These are phyloP conservation scores for Cylloceria caligata DNA, from an alignment of 2,888 invertebrate species.

Conservation along the genomic window DNA sequence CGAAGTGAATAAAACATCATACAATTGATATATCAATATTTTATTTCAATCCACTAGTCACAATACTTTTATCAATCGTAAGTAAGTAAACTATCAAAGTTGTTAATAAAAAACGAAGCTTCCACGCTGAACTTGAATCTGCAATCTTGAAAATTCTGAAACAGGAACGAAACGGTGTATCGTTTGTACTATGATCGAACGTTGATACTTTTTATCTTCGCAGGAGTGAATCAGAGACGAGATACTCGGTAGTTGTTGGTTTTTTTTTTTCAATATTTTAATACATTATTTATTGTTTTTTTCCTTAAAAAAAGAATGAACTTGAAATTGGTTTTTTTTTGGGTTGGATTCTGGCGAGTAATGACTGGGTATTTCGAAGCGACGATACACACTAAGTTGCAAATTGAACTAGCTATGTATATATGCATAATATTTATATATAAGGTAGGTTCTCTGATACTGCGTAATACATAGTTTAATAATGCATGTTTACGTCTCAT, in stretches of 20 bases:
- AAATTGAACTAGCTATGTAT: constrained; percentile 82
- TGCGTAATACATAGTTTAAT: constrained; percentile 78
- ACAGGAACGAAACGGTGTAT: constrained; percentile 17
- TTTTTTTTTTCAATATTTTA: constrained; percentile 74
- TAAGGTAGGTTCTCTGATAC: constrained; percentile 81
- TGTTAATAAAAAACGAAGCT: constrained; percentile 2
- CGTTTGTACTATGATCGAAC: neutral
- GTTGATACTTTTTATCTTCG: neutral
- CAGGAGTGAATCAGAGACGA: constrained; percentile 35
- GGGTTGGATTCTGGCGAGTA: constrained; percentile 82
- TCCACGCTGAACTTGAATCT: constrained; percentile 22
- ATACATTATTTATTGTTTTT: constrained; percentile 83
- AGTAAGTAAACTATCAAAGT: constrained; percentile 1
- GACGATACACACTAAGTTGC: constrained; percentile 84
- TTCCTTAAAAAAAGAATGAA: constrained; percentile 84
- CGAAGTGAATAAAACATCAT: neutral
- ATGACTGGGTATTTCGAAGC: constrained; percentile 84
- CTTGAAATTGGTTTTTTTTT: constrained; percentile 82
- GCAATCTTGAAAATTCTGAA: constrained; percentile 25
- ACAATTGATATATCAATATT: constrained; percentile 3
- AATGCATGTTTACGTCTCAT: constrained; percentile 76
- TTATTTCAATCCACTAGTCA: neutral
- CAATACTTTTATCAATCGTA: neutral
- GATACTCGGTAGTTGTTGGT: constrained; percentile 6
- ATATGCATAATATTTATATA: constrained; percentile 79